phyloP scores from a whole-genome alignment of 2,888 invertebrate species.

The Leistus spinibarbis region DNA sequence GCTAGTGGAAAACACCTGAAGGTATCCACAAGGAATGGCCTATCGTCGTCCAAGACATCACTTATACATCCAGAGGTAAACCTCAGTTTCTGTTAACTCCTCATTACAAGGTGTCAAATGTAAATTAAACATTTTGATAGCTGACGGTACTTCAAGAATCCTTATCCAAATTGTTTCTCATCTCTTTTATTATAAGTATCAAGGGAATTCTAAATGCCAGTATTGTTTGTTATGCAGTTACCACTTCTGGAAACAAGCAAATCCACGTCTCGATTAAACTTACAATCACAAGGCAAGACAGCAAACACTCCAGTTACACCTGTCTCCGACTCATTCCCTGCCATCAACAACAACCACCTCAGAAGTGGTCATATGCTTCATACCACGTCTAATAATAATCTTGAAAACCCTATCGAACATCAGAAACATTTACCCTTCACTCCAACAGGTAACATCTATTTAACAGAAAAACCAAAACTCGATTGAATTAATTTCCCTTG shows the following conservation, averaged over 20 bases:
- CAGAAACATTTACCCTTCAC: slow-evolving; percentile 53
- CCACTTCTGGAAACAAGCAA: slow-evolving; percentile 54
- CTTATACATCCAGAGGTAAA: slow-evolving; percentile 55
- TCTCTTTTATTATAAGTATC: too few relatives aligned
- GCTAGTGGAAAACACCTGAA: slow-evolving; percentile 52
- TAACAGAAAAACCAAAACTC: slow-evolving; percentile 39
- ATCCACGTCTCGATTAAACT: slow-evolving; percentile 51
- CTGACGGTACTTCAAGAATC: too few relatives aligned
- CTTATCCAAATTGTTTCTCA: too few relatives aligned
- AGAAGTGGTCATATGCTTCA: neutral
- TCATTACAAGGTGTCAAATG: too few relatives aligned
- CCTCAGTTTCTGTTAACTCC: slow-evolving; percentile 25
- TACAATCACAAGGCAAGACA: slow-evolving; percentile 52
- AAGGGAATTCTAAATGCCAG: neutral
- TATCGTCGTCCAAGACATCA: slow-evolving; percentile 52
- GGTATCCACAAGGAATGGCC: slow-evolving; percentile 51
- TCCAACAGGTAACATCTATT: slow-evolving; percentile 55
- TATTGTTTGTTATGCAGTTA: slow-evolving; percentile 50
- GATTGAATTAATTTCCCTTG: neutral
- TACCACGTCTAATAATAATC: slow-evolving; percentile 47
- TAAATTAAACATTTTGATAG: too few relatives aligned
- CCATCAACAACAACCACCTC: slow-evolving; percentile 53
- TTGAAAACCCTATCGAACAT: slow-evolving; percentile 51
- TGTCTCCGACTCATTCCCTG: slow-evolving; percentile 53
- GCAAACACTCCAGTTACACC: slow-evolving; percentile 48